phyloP scores from a whole-genome alignment of 2,888 invertebrate genomes.

The Resseliella maxima region DNA sequence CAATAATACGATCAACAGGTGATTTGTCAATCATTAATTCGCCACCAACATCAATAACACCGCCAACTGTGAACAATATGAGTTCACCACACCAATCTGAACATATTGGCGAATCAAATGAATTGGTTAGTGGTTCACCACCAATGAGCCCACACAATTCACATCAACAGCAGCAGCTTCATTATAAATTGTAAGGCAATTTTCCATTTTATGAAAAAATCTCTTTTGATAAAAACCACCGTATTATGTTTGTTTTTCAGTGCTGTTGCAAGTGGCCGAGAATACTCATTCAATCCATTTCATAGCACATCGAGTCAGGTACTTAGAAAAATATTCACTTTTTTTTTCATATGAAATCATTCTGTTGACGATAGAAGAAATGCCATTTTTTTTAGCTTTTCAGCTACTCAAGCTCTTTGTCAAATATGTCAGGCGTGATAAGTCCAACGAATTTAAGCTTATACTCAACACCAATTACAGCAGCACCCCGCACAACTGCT shows the following conservation, averaged over 20 bases:
- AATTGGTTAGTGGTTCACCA: conserved; percentile 60
- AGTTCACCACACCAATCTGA: conserved; percentile 63
- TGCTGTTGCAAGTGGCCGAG: conserved; percentile 67
- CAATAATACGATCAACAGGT: conserved; percentile 92
- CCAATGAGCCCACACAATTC: conserved; percentile 62
- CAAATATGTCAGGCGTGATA: conserved; percentile 84
- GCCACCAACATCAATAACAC: conserved; percentile 72
- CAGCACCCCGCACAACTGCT: conserved; percentile 76
- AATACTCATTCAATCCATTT: conserved; percentile 92
- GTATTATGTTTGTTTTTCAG: conserved; percentile 59
- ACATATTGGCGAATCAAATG: conserved; percentile 61
- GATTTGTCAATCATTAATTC: conserved; percentile 73
- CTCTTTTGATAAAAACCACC: not conserved
- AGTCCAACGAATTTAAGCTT: conserved; percentile 89
- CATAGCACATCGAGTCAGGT: conserved; percentile 70
- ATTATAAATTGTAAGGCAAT: conserved; percentile 46
- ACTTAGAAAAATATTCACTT: not conserved
- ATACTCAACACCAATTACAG: conserved; percentile 78
- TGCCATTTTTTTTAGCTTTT: conserved; percentile 76
- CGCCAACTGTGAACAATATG: conserved; percentile 68
- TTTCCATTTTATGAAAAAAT: not conserved
- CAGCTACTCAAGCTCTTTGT: conserved; percentile 89
- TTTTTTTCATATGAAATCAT: not conserved
- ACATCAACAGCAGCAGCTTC: conserved; percentile 56
- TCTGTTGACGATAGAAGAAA: no score